Conservation (phyloP, 1,140 invertebrate species). For the Chironomus striatipennis region DNA sequence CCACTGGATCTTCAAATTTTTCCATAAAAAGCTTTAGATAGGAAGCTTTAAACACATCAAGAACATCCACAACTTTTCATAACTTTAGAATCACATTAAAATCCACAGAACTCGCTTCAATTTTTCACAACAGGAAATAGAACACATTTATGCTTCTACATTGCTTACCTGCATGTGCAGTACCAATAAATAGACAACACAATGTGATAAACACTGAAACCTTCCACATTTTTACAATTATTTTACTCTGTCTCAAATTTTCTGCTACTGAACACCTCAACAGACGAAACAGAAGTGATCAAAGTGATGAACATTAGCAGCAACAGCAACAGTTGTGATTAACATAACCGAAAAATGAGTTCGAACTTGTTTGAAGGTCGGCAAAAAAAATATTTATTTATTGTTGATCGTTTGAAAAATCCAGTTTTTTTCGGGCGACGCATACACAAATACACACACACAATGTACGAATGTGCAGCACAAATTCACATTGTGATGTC, state of each 20-base stretch:
- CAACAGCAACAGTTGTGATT: constrained; percentile 16
- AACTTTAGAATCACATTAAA: too few species aligned
- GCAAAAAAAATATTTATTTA: not conserved
- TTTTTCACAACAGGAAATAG: not conserved
- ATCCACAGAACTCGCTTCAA: too few species aligned
- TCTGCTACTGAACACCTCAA: not conserved
- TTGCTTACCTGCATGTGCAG: not conserved
- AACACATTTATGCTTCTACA: too few species aligned
- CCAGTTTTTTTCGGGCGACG: constrained; percentile 14
- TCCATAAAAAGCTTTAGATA: too few species aligned
- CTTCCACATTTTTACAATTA: not conserved
- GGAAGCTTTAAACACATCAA: too few species aligned
- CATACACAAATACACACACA: not conserved
- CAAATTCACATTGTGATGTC: not conserved
- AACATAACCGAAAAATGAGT: constrained; percentile 17
- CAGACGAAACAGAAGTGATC: constrained; percentile 9
- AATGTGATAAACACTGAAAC: not conserved
- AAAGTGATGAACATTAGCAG: constrained; percentile 14
- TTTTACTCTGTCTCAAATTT: not conserved
- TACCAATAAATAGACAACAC: not conserved
- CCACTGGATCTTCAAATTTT: too few species aligned
- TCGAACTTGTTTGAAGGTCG: constrained; percentile 20
- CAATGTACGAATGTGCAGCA: not conserved
- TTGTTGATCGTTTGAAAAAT: not conserved
- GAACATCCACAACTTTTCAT: too few species aligned